Conservation (phyloP, 35 echinoderm and acorn worm genomes). For the Patiria miniata region DNA sequence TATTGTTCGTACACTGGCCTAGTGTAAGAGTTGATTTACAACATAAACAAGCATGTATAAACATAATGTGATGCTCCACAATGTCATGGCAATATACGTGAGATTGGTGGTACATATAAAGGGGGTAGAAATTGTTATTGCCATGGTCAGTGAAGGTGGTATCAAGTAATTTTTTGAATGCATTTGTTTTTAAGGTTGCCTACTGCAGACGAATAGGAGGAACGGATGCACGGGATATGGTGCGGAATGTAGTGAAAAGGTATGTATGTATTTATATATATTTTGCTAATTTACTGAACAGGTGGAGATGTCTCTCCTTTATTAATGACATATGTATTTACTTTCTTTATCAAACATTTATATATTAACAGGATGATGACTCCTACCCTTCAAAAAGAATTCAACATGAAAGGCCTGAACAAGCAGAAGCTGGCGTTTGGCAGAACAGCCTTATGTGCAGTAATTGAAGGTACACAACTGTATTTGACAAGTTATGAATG, state of each 20-base stretch:
- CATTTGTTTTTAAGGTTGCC: background rate
- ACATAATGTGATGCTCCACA: background rate
- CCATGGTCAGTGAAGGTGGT: background rate
- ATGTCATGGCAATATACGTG: background rate
- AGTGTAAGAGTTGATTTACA: no score
- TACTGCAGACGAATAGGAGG: background rate
- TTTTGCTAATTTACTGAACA: background rate
- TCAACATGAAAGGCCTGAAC: constrained; percentile 8
- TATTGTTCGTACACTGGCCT: no score
- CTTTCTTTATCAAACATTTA: background rate
- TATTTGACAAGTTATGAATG: no score
- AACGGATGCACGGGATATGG: background rate
- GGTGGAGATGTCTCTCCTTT: background rate
- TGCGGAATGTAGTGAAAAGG: background rate
- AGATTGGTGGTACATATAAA: background rate
- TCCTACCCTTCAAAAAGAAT: background rate
- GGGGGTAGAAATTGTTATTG: background rate
- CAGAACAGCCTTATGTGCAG: background rate
- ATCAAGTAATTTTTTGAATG: background rate
- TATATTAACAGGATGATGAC: background rate
- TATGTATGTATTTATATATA: background rate
- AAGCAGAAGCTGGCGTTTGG: background rate
- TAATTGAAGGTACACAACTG: constrained; percentile 5
- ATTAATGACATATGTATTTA: background rate
- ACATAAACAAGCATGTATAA: no score